These are phyloP conservation scores for Sebastes melanostomus DNA, from an alignment of 2,797 vertebrate genomes.

Conservation along the genomic window DNA sequence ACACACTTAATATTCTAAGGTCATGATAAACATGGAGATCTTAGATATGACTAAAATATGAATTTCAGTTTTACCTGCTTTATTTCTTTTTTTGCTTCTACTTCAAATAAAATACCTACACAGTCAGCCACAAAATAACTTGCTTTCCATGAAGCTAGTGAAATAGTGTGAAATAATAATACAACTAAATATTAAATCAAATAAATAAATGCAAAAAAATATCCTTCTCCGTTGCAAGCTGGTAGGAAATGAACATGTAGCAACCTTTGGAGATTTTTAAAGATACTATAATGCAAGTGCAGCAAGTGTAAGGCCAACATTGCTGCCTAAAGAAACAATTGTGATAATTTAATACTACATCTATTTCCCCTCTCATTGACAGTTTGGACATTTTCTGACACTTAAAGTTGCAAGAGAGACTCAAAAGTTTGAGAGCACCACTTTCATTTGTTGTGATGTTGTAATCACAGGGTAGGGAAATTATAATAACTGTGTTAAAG, in stretches of 20 bases:
- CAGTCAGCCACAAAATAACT: neutral
- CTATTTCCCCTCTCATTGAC: neutral
- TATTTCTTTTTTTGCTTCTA: neutral
- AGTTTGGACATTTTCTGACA: neutral
- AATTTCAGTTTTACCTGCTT: too few species aligned
- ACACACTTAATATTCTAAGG: too few species aligned
- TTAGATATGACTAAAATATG: neutral
- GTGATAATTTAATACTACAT: neutral
- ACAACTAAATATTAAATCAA: neutral
- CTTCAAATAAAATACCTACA: neutral
- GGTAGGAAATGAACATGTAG: neutral
- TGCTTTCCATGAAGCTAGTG: neutral
- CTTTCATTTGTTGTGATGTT: constrained; percentile 16
- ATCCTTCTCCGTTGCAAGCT: neutral
- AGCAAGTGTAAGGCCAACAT: neutral
- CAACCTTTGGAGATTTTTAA: neutral
- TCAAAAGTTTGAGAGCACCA: neutral
- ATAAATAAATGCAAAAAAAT: neutral
- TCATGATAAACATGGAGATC: neutral
- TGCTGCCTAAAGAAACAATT: neutral
- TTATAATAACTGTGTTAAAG: neutral
- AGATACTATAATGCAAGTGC: neutral
- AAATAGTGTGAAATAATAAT: neutral
- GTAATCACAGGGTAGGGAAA: neutral
- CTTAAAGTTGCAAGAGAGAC: neutral